Evolutionary conservation across 2,113 vertebrate species (phyloP), one percentile per base, ranked within the genome.

Genomic region (Nansenia antarctica): DNA sequence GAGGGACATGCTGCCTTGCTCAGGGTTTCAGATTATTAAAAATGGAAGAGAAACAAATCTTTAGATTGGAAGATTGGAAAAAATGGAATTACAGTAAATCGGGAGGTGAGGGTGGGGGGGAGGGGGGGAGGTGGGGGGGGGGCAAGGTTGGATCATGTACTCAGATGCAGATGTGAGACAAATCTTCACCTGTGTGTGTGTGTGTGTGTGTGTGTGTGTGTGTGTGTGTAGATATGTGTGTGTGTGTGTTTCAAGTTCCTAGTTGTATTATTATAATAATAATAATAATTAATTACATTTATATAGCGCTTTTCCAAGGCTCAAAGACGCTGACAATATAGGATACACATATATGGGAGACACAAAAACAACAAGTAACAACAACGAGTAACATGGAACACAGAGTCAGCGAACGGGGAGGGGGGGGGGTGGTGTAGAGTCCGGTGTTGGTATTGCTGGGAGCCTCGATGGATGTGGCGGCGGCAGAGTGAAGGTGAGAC

Each of bases 71-170:
- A 89, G 85, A 91, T 78, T 77, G 79, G n/a, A 72, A 87, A 89
- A 87, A 89, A 90, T 90, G 87, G 83, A 91, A 93, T 92, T 89
- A 91, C 80, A 86, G 86, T 86, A 87, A 90, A 88, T 81, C 72
- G 2, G 77, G 63, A 37, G 45, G 82, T 87, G 86, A 81, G 89
- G 79, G 90, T 84, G 82, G 37, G 37, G 39, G 14, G 39, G 39
- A 18, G 39, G 12, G 39, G 39, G 5, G 39, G 39, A 15, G 6
- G 0, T 2, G 39, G 39, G 3, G 1, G 39, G 89, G 80, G 89
- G 86, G 83, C 86, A 90, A 91, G 88, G 85, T 89, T 89, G 86
- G 87, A 89, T 91, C 88, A 90, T 88, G 68, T 62, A 77, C 86
- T 84, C 77, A 77, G 78, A 86, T 76, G 76, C 77, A 81, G 83